Base-by-base conservation (phyloP, 2,113 vertebrate genomes). In the Sarotherodon lohbergeri region DNA sequence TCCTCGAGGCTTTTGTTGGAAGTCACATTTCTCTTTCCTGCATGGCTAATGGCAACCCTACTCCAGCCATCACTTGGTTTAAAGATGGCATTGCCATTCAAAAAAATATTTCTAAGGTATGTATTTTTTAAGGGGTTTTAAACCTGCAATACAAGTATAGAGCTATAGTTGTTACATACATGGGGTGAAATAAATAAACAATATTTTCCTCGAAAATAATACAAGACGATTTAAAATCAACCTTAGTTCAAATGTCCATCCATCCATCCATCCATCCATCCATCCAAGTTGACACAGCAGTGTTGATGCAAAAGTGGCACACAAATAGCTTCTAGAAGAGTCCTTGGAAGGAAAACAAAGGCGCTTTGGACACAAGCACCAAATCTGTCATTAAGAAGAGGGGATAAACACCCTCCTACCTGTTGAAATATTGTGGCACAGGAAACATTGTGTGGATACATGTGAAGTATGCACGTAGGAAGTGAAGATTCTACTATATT, bases 31-130 rank as follows among this genome's bases (percentile, higher is more conserved):
- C 95, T 11, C 95, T 99, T 43, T 89, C 94, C 54, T 99, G 98
- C 81, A 94, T 93, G 3, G 98, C 97, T 24, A 86, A 46, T 0
- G 98, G 98, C 89, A 98, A 97, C 92, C 98, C 98, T 1, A 90
- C 95, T 41, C 98, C 98, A 0, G 90, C 90, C 2, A 94, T 99
- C 81, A 95, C 94, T 81, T 99, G 98, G 98, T 94, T 96, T 83
- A 97, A 97, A 84, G 96, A 96, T 1, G 96, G 96, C 80, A 88
- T 73, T 50, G 89, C 94, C 3, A 88, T 98, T 29, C 93, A 88
- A 56, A 92, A 80, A 61, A 90, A 78, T 81, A 92, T 94, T 0
- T 24, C 96, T 86, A 96, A 97, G 96, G 97, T 98, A 89, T 29
- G 68, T 19, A 29, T 68, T 39, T 66, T 66, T 66, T 6, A 73